A percentile compares a stretch with the other conserved stretches of the same genome.
phyloP scores from a whole-genome alignment of 53 echinoderm and acorn worm species.

The Holothuria leucospilota region DNA sequence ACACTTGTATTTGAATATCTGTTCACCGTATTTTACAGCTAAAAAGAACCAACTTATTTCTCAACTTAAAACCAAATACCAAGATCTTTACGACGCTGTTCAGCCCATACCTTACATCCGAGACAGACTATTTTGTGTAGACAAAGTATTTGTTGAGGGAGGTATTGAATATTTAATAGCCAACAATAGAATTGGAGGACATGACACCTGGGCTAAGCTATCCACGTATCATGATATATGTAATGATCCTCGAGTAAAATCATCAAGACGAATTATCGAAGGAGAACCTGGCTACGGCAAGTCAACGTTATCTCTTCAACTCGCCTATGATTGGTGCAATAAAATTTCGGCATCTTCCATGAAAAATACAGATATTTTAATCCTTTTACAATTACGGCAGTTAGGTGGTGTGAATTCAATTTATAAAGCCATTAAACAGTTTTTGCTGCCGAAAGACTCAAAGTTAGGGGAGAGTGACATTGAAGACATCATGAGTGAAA shows the following conservation, averaged over 20 bases:
- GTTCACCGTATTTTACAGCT: too few relatives aligned
- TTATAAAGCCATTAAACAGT: neutral
- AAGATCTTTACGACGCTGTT: too few relatives aligned
- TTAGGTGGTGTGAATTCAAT: neutral
- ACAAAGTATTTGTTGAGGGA: too few relatives aligned
- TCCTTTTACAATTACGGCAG: conserved; percentile 1
- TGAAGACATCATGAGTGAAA: neutral
- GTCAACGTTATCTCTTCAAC: conserved; percentile 6
- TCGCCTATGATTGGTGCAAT: conserved; percentile 20
- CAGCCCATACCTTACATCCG: too few relatives aligned
- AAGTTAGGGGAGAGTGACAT: neutral
- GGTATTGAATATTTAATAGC: too few relatives aligned
- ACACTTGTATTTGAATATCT: too few relatives aligned
- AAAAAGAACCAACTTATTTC: too few relatives aligned
- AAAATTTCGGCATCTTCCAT: neutral
- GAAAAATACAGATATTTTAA: neutral
- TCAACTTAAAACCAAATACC: too few relatives aligned
- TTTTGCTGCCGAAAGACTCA: conserved; percentile 16
- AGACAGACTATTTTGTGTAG: too few relatives aligned
- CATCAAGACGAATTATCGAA: conserved; percentile 6
- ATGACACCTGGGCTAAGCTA: too few relatives aligned
- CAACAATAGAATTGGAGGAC: too few relatives aligned
- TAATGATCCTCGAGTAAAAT: neutral
- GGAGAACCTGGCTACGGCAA: conserved; percentile 33
- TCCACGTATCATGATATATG: neutral